Percentiles rank a stretch among this genome's conserved stretches.
Conservation (phyloP, 2,888 invertebrate species). For the Gari tellinella region DNA sequence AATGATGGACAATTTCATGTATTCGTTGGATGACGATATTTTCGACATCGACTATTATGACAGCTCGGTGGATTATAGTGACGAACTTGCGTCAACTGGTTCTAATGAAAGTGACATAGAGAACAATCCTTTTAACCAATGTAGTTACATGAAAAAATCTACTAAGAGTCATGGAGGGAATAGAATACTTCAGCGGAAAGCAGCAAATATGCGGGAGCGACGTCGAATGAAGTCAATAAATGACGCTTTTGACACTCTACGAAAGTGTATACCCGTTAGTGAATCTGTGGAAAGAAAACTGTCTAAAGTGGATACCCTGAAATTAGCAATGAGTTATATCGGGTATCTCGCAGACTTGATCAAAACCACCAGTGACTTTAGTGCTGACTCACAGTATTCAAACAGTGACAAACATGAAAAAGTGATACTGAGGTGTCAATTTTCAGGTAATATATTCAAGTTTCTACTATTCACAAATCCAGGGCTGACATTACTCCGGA, state of each 20-base stretch:
- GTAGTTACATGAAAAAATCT: conserved; percentile 52
- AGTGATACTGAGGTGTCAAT: conserved; percentile 88
- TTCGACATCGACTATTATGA: conserved; percentile 78
- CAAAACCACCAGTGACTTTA: conserved; percentile 85
- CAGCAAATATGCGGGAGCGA: conserved; percentile 96
- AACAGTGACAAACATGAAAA: conserved; percentile 91
- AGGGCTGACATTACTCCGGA: too few relatives aligned
- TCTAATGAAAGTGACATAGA: conserved; percentile 75
- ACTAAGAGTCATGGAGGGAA: conserved; percentile 90
- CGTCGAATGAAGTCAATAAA: conserved; percentile 98
- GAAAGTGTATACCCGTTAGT: conserved; percentile 95
- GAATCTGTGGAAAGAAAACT: conserved; percentile 97
- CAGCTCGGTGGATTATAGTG: conserved; percentile 68
- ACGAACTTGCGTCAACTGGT: conserved; percentile 70
- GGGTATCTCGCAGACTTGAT: conserved; percentile 97
- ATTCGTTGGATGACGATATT: conserved; percentile 74
- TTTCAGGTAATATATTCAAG: too few relatives aligned
- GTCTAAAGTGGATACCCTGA: conserved; percentile 97
- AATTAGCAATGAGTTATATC: conserved; percentile 97
- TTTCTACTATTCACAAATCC: too few relatives aligned
- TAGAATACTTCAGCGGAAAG: conserved; percentile 96
- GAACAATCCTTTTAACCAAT: conserved; percentile 57
- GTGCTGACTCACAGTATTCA: conserved; percentile 69
- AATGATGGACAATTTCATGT: conserved; percentile 71
- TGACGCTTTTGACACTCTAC: conserved; percentile 96